Evolutionary conservation across 2,113 vertebrate genomes (phyloP).

Genomic region (Solea solea): DNA sequence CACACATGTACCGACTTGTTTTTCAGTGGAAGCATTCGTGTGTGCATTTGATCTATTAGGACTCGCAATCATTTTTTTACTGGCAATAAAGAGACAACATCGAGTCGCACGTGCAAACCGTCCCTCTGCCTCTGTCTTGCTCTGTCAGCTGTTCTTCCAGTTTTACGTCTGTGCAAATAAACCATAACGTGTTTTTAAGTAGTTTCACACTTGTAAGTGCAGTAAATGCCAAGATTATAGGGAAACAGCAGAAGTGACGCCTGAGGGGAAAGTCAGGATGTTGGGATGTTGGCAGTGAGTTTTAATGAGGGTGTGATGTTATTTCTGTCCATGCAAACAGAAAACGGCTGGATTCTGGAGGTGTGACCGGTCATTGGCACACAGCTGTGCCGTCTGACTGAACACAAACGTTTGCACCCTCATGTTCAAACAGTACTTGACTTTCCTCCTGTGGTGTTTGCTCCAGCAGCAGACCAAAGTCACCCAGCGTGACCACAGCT

Average conservation of each 20-base stretch:
- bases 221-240: neutral
- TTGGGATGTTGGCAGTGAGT: neutral
- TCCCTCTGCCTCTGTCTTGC: neutral
- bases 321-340: neutral
- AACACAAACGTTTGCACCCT: slow-evolving; percentile 22
- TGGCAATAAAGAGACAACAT: neutral
- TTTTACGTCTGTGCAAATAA: neutral
- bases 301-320: neutral
- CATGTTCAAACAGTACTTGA: neutral
- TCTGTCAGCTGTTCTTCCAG: neutral
- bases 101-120: neutral
- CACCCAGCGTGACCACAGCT: too few relatives aligned
- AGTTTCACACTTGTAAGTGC: neutral
- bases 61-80: slow-evolving; percentile 12
- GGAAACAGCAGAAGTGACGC: neutral
- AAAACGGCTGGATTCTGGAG: neutral
- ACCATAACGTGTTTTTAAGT: neutral
- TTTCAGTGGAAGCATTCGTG: neutral
- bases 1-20: neutral
- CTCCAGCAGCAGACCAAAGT: too few relatives aligned
- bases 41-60: slow-evolving; percentile 6
- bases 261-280: neutral
- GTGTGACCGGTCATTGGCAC: too few relatives aligned
- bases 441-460: too few relatives aligned
- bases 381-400: slow-evolving; percentile 4